Evolutionary conservation across 2,113 vertebrate genomes (phyloP).

Genomic region (Xiphophorus hellerii): DNA sequence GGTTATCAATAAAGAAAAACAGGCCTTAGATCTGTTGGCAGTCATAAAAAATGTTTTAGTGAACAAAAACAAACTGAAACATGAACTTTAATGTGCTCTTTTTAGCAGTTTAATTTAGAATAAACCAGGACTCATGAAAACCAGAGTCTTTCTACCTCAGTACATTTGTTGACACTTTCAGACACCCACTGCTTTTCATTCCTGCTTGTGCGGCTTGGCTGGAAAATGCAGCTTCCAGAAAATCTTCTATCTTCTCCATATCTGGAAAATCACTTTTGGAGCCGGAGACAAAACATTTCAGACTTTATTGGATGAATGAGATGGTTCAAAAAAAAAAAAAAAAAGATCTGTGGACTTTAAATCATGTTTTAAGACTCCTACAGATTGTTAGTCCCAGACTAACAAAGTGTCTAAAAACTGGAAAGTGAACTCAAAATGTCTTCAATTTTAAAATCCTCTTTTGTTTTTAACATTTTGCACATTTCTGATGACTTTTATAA

Average conservation of each 20-base stretch:
- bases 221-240: constrained; percentile 16
- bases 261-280: constrained; percentile 44
- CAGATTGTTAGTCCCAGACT: background rate
- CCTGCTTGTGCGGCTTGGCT: background rate
- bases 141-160: constrained; percentile 9
- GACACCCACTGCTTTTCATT: background rate
- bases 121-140: background rate
- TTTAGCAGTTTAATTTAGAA: too few relatives aligned
- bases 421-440: background rate
- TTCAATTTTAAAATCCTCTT: background rate
- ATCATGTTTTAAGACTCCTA: background rate
- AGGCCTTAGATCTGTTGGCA: background rate
- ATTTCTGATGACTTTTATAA: background rate
- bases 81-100: too few relatives aligned
- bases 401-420: background rate
- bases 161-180: background rate
- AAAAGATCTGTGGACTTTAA: constrained; percentile 17
- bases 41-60: background rate
- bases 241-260: constrained; percentile 28
- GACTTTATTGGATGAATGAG: constrained; percentile 41
- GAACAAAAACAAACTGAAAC: background rate
- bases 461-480: background rate
- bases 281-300: constrained; percentile 20
- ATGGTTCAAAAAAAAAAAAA: constrained; percentile 1
- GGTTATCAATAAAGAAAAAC: too few relatives aligned